Conservation (phyloP, 2,113 vertebrate genomes). For the Indicator indicator region DNA sequence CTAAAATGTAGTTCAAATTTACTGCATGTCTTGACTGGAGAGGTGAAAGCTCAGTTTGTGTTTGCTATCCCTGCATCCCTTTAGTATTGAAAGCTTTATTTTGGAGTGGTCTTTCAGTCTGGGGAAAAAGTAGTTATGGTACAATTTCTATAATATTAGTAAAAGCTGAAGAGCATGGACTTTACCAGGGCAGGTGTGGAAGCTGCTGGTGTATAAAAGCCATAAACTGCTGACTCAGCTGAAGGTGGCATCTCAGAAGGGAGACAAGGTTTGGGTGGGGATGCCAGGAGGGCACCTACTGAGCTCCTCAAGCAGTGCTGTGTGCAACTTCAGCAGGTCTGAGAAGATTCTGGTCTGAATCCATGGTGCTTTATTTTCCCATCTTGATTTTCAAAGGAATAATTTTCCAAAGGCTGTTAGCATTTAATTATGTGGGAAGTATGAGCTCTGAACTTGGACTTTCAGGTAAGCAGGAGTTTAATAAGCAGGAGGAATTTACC, state of each 20-base stretch:
- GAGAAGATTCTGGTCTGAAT: not conserved
- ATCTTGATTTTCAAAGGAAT: not conserved
- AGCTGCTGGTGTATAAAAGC: not conserved
- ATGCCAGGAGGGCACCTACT: rapidly evolving
- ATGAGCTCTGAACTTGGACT: not conserved
- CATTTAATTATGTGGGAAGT: not conserved
- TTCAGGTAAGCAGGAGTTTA: not conserved
- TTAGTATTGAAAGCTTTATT: not conserved
- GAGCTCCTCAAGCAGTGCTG: not conserved
- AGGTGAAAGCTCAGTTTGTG: not conserved
- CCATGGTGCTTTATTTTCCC: not conserved
- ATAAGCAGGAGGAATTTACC: not conserved
- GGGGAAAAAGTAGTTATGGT: not conserved
- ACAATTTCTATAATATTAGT: not conserved
- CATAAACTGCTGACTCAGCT: not conserved
- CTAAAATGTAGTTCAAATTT: not conserved
- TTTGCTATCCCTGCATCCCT: not conserved
- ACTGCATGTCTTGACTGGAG: rapidly evolving
- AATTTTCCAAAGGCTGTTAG: not conserved
- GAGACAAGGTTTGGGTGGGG: not conserved
- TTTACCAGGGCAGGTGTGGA: not conserved
- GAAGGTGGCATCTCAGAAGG: not conserved
- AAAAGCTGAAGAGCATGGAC: not conserved
- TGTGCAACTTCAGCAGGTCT: not conserved
- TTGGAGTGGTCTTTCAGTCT: not conserved